These are phyloP conservation scores for Eupeodes luniger DNA, from an alignment of 2,888 invertebrate species.

Conservation along the genomic window DNA sequence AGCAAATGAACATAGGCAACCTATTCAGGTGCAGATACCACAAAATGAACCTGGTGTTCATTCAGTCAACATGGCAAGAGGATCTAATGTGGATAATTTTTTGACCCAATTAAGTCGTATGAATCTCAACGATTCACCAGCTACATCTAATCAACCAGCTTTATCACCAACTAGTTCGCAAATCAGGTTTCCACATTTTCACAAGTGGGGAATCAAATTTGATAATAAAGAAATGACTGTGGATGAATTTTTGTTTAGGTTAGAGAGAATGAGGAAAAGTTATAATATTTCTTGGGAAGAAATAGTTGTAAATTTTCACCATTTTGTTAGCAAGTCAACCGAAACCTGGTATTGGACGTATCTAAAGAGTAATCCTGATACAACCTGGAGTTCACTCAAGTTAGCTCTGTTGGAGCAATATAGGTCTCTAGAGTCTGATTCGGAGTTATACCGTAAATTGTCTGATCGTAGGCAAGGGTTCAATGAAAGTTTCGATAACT, in stretches of 20 bases:
- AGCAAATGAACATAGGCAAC: too few species aligned
- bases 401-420: neutral
- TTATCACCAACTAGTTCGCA: neutral
- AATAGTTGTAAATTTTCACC: neutral
- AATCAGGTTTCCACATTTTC: neutral
- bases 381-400: neutral
- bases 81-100: neutral
- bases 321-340: neutral
- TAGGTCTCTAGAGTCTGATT: neutral
- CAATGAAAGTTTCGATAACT: neutral
- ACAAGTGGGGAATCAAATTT: neutral
- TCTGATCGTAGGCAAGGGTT: neutral
- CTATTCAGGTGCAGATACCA: too few species aligned
- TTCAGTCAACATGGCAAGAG: neutral
- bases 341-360: neutral
- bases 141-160: neutral
- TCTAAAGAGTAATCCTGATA: neutral
- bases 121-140: neutral
- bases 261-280: neutral
- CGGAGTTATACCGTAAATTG: neutral
- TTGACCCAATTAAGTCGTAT: neutral
- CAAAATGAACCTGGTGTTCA: neutral
- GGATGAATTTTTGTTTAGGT: neutral
- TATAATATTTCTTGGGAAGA: too few species aligned
- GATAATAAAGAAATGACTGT: neutral